These are phyloP conservation scores for Petrolisthes cinctipes DNA, from an alignment of 2,888 invertebrate genomes.

Conservation along the genomic window DNA sequence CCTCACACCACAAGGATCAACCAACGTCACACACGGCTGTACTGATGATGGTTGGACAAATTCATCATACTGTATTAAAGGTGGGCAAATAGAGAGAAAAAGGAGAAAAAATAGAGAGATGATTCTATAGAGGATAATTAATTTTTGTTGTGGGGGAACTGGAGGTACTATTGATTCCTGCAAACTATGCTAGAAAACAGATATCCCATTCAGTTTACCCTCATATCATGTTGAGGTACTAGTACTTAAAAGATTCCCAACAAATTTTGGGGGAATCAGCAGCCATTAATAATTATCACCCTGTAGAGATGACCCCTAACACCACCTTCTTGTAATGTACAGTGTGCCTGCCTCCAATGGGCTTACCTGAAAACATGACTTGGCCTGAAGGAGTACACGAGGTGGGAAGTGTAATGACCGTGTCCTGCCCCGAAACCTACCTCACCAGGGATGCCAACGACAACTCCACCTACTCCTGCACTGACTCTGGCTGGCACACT, in stretches of 20 bases:
- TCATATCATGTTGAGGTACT: no score
- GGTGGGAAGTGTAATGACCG: background rate
- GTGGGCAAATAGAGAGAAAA: background rate
- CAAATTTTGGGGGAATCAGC: no score
- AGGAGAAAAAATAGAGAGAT: background rate
- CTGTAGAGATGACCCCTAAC: background rate
- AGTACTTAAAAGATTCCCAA: no score
- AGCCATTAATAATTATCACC: no score
- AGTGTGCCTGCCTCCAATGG: background rate
- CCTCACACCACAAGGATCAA: background rate
- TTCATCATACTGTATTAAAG: background rate
- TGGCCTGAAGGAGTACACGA: background rate
- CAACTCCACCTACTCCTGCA: constrained; percentile 5
- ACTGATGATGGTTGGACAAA: background rate
- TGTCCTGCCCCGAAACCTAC: background rate
- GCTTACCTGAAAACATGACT: background rate
- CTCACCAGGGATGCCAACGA: background rate
- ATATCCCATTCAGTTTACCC: no score
- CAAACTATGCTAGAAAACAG: no score
- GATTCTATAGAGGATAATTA: background rate
- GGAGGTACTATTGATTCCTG: no score
- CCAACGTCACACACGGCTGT: background rate
- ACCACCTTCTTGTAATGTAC: background rate
- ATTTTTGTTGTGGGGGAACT: background rate
- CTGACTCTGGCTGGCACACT: background rate